A percentile compares a stretch with the other conserved stretches of the same genome.
phyloP scores from a whole-genome alignment of 92 coral and sea anemone species.

The Siderastrea siderea region DNA sequence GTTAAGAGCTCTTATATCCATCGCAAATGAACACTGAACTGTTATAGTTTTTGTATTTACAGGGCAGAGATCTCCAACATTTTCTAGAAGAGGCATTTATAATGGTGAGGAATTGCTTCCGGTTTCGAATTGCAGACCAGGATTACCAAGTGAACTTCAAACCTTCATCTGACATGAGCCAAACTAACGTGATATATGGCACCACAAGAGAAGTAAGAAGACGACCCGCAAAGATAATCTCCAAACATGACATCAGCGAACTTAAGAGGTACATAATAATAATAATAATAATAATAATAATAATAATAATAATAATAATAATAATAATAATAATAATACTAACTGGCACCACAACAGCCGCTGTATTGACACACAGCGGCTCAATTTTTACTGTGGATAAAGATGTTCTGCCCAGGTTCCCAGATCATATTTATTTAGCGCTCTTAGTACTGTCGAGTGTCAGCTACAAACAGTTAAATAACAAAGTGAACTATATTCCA shows the following conservation, averaged over 20 bases:
- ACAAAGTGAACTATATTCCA: too few relatives aligned
- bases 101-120: not conserved
- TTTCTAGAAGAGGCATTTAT: conserved; percentile 11
- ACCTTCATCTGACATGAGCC: not conserved
- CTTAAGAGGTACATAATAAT: not conserved
- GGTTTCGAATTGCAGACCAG: conserved; percentile 5
- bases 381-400: too few relatives aligned
- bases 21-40: not conserved
- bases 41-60: not conserved
- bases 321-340: too few relatives aligned
- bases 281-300: too few relatives aligned
- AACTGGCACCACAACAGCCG: too few relatives aligned
- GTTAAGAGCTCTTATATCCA: too few relatives aligned
- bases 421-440: too few relatives aligned
- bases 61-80: conserved; percentile 15
- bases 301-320: too few relatives aligned
- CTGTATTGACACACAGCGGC: too few relatives aligned
- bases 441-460: too few relatives aligned
- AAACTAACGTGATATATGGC: conserved; percentile 10
- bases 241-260: not conserved
- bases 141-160: not conserved
- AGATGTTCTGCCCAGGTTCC: too few relatives aligned
- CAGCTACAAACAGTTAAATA: too few relatives aligned
- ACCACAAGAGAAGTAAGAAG: conserved; percentile 15
- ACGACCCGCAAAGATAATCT: not conserved